Conservation (phyloP, 2,888 invertebrate genomes). For the Latrodectus elegans region DNA sequence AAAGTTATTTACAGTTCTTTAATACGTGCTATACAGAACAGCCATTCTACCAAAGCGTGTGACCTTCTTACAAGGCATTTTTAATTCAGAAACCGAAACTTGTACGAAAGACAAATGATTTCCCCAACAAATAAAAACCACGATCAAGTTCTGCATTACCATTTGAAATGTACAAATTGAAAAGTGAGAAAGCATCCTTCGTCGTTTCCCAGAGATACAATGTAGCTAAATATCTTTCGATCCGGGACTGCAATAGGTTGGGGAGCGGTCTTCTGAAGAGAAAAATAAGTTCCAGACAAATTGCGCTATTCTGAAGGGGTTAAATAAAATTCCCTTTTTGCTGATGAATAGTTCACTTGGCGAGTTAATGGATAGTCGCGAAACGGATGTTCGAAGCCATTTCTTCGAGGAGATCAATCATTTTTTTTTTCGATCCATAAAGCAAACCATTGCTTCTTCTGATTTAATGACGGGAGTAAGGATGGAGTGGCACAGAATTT, state of each 20-base stretch:
- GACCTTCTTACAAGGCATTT: too few species aligned
- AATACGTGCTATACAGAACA: too few species aligned
- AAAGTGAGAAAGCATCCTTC: neutral
- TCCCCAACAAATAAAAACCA: neutral
- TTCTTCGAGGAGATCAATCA: conserved; percentile 27
- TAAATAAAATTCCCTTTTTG: conserved; percentile 1
- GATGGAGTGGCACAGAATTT: too few species aligned
- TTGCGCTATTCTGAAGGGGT: conserved; percentile 16
- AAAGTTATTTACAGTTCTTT: too few species aligned
- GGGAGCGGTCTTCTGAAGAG: neutral
- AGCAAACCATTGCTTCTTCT: too few species aligned
- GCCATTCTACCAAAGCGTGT: too few species aligned
- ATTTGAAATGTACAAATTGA: neutral
- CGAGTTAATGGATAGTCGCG: conserved; percentile 37
- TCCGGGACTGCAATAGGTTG: neutral
- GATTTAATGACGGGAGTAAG: too few species aligned
- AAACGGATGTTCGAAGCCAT: conserved; percentile 11
- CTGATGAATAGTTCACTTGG: conserved; percentile 28
- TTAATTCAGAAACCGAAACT: too few species aligned
- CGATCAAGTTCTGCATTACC: neutral
- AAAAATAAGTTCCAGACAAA: conserved; percentile 20
- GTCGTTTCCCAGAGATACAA: conserved; percentile 2
- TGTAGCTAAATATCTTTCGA: conserved; percentile 17
- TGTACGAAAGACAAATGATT: too few species aligned
- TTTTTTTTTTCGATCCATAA: neutral